Evolutionary conservation across 1,140 invertebrate genomes (phyloP).

Genomic region (Drosophila ogumai): DNA sequence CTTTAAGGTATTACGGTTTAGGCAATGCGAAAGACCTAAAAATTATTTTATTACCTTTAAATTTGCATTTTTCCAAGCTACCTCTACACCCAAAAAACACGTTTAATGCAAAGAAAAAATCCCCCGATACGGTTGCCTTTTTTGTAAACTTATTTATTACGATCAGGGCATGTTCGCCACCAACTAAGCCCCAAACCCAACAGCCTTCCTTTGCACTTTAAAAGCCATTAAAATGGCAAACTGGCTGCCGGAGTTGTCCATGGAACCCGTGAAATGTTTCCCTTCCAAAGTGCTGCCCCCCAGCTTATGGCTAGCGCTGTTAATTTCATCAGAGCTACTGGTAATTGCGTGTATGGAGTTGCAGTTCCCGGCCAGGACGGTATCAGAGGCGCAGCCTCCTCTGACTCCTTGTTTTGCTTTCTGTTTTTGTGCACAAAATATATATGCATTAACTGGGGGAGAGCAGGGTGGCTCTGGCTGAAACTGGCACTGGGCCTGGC

Average conservation of each 20-base stretch:
- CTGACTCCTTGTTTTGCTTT: conserved; percentile 20
- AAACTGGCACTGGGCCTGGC: conserved; percentile 2
- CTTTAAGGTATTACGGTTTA: neutral
- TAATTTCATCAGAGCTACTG: conserved; percentile 83
- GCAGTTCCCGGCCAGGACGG: conserved; percentile 31
- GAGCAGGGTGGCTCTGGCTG: neutral
- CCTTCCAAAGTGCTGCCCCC: conserved; percentile 13
- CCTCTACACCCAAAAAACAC: neutral
- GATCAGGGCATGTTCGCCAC: conserved; percentile 22
- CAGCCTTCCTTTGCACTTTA: conserved; percentile 61
- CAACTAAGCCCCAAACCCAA: conserved; percentile 24
- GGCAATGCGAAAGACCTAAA: neutral
- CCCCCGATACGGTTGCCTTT: neutral
- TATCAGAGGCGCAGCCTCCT: conserved; percentile 26
- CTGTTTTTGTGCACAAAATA: conserved; percentile 61
- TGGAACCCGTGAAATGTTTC: conserved; percentile 21
- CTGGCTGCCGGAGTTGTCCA: conserved; percentile 32
- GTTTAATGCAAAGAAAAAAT: neutral
- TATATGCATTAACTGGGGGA: conserved; percentile 53
- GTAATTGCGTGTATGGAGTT: conserved; percentile 76
- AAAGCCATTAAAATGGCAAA: conserved; percentile 80
- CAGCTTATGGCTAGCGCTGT: conserved; percentile 44
- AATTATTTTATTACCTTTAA: conserved; percentile 5
- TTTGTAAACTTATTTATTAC: conserved; percentile 47
- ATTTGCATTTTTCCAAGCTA: conserved; percentile 13